Conservation (phyloP, 2,113 vertebrate species). For the Mandrillus leucophaeus region DNA sequence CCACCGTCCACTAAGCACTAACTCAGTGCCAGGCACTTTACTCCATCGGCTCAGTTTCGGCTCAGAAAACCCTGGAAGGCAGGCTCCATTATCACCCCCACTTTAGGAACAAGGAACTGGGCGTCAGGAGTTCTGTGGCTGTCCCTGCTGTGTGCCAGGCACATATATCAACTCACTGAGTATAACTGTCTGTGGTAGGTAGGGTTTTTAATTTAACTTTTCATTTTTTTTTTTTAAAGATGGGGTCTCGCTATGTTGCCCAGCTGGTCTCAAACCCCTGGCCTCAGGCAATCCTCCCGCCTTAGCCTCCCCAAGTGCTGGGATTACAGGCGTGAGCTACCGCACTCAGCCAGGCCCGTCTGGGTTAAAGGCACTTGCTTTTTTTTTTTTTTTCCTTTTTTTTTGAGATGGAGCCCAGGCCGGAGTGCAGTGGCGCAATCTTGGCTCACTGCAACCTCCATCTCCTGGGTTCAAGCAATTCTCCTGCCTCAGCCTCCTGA, state of each 20-base stretch:
- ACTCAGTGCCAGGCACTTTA: background rate
- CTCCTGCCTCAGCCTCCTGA: too few relatives aligned
- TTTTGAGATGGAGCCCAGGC: too few relatives aligned
- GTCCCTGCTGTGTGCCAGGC: background rate
- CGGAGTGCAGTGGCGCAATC: too few relatives aligned
- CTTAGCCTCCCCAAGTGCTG: too few relatives aligned
- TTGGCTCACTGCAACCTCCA: too few relatives aligned
- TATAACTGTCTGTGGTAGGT: background rate
- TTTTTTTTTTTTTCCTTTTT: too few relatives aligned
- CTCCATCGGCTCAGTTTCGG: background rate
- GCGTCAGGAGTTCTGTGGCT: background rate
- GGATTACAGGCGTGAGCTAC: too few relatives aligned
- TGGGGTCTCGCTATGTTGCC: too few relatives aligned
- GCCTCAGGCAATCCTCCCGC: too few relatives aligned
- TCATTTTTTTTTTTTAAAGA: too few relatives aligned
- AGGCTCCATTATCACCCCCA: background rate
- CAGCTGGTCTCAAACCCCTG: too few relatives aligned
- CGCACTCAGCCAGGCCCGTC: background rate
- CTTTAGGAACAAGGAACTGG: background rate
- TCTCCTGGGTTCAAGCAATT: too few relatives aligned
- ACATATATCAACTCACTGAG: background rate
- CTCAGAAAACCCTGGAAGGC: background rate
- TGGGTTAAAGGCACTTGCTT: slow-evolving; percentile 15
- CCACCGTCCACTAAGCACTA: background rate
- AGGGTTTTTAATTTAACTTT: background rate